Base-by-base conservation (phyloP, 2,888 invertebrate genomes). In the Acheta domesticus region DNA sequence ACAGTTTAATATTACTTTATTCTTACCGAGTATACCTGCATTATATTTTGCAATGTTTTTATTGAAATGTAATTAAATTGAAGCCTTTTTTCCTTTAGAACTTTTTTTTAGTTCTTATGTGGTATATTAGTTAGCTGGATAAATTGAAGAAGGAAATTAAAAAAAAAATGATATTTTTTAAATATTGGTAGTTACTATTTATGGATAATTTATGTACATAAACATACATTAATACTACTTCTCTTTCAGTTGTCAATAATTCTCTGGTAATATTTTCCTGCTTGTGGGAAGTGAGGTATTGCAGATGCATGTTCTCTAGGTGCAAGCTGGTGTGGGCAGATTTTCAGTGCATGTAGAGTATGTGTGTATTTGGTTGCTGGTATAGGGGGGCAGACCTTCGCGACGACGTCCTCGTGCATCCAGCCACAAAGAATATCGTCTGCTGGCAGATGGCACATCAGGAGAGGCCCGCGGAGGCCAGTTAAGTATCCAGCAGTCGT, bases 381-480 rank as follows among this genome's bases (percentile, higher is more conserved):
- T 74, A 75, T 76, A 48, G 75, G 77, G 77, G 76, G 76, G 16
- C 73, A 16, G 75, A n/a, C 75, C 62, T 14, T n/a, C 14, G 5
- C 62, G 62, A n/a, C 14, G 62, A 78, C 76, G 74, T 77, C 77
- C 76, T 73, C 80, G 77, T 62, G 78, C 76, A 76, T 77, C 80
- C 75, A 74, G 78, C 77, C 79, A 82, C 80, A 81, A 82, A 79
- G 82, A 81, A 49, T 82, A 82, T 80, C 79, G 80, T 74, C 81
- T 81, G 21, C 82, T 82, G 76, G 79, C 79, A 20, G 81, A 82
- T 49, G 76, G 76, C 77, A 78, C 78, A 19, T 62, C 62, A 75
- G 76, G 74, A 62, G 48, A 49, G 80, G 81, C 75, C 49, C 48
- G 80, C 75, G 77, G 77, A 49, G 79, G 79, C 79, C 80, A 81